Evolutionary conservation across 2,113 vertebrate species (phyloP).

Genomic region (Calypte anna): DNA sequence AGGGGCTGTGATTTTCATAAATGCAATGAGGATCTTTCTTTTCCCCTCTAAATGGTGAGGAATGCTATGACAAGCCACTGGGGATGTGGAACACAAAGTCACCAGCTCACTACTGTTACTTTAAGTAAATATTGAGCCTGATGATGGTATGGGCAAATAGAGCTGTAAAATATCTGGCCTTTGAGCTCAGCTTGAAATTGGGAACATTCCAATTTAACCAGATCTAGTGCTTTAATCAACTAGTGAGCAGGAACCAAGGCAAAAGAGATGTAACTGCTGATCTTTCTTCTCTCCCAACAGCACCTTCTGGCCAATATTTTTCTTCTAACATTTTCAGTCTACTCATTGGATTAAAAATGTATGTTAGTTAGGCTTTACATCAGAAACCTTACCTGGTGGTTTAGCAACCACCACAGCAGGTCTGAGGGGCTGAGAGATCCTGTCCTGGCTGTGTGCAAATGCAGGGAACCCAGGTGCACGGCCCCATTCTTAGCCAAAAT

Average conservation of each 20-base stretch:
- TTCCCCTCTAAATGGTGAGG: rapidly evolving
- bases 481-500: background rate
- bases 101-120: background rate
- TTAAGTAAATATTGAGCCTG: background rate
- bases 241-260: background rate
- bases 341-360: background rate
- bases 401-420: background rate
- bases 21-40: background rate
- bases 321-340: background rate
- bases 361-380: background rate
- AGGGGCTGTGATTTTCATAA: background rate
- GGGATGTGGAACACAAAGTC: background rate
- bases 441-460: background rate
- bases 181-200: background rate
- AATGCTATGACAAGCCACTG: background rate
- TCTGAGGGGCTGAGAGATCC: background rate
- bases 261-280: background rate
- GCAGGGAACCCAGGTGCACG: background rate
- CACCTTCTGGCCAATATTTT: background rate
- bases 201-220: background rate
- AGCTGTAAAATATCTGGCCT: background rate
- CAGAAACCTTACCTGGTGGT: background rate
- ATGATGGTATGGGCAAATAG: background rate
- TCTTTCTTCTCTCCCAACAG: background rate
- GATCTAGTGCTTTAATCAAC: background rate